Percentiles rank a stretch among this genome's conserved stretches.
These are phyloP conservation scores for Oreotrochilus melanogaster DNA, from an alignment of 2,113 vertebrate species.

Conservation along the genomic window DNA sequence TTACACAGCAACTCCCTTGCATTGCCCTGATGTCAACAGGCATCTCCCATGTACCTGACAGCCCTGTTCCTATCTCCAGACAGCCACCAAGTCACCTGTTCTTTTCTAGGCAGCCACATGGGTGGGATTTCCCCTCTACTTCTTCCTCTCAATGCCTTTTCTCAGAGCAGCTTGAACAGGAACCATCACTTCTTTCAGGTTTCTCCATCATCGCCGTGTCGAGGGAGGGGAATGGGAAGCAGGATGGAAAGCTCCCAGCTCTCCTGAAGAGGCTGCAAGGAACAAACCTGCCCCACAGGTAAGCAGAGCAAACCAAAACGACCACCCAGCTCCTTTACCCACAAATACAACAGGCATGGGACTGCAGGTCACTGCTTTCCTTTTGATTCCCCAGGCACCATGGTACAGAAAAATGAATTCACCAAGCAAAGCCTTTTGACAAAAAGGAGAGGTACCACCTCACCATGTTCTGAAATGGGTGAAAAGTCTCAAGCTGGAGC, in stretches of 20 bases:
- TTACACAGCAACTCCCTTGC: neutral
- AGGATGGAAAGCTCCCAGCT: neutral
- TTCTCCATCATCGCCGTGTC: neutral
- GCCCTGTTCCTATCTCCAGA: neutral
- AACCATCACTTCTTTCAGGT: neutral
- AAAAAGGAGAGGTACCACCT: fast-evolving
- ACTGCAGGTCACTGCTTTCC: neutral
- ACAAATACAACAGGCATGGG: neutral
- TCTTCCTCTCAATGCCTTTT: neutral
- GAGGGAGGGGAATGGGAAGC: neutral
- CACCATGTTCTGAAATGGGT: fast-evolving
- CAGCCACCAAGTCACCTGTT: neutral
- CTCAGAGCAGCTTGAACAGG: neutral
- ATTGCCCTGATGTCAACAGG: neutral
- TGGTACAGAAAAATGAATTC: fast-evolving
- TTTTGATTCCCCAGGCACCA: neutral
- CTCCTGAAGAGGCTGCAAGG: neutral
- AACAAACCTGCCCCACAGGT: neutral
- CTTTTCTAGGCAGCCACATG: neutral
- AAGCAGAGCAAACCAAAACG: neutral
- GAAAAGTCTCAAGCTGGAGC: neutral
- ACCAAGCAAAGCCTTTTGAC: neutral
- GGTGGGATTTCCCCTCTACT: neutral
- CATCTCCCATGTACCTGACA: fast-evolving
- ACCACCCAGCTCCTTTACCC: neutral